Base-by-base conservation (phyloP, 1,140 invertebrate species). In the Hypothenemus hampei region DNA sequence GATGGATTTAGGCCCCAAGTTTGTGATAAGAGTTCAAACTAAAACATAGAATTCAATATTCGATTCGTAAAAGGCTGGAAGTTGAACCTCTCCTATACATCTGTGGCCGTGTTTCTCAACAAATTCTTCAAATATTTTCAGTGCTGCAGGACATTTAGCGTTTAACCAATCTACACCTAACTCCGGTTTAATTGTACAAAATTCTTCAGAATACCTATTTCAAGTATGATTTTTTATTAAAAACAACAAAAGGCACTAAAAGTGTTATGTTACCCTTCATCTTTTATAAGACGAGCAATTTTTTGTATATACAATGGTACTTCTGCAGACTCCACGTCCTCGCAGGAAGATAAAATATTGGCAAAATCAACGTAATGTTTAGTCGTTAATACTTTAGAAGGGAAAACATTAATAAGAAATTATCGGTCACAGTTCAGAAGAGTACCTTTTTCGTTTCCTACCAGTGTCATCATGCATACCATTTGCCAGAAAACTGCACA, bases 81-180 rank as follows among this genome's bases (percentile, higher is more conserved):
- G n/a, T n/a, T 18, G 60, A 68, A 87, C 84, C 74, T 92, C 89
- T 70, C 81, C 79, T 21, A 86, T 72, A 58, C 80, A 78, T 58
- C 88, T 76, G 69, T 91, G 84, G 1, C 87, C 88, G 64, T 90
- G 84, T 54, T 76, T 72, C n/a, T 78, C 59, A n/a, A 90, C 68
- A 64, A 91, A 88, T 3, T 70, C 57, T 2, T 74, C 58, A 21
- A 86, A 77, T 36, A 77, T 65, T 11, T 67, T 52, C 35, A 77
- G 71, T 4, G 78, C 71, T 47, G 72, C 53, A 3, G 77, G 74
- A 26, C 74, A 73, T 63, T 83, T 75, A 1, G 62, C 62, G 59
- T 77, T 64, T 1, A 89, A 64, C 82, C 82, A 87, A 11, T 73
- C 39, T 13, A 80, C 43, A 10, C 77, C 81, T 1, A 74, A 67